These are phyloP conservation scores for Paramisgurnus dabryanus DNA, from an alignment of 2,113 vertebrate species.

Conservation along the genomic window DNA sequence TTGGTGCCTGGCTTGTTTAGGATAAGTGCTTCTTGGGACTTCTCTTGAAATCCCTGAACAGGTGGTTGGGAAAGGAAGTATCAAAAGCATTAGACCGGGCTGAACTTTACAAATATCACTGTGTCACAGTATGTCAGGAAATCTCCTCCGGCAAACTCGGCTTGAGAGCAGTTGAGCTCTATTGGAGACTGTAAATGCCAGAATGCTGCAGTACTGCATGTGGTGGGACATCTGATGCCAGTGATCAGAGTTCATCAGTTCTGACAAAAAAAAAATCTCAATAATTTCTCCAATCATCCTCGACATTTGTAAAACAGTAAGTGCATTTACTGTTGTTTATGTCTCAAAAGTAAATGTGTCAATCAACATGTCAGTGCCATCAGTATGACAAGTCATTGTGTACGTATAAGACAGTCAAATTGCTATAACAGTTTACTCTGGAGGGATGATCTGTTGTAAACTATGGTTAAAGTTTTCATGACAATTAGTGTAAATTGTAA, in stretches of 20 bases:
- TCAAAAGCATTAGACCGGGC: conserved; percentile 56
- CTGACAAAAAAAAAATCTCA: conserved; percentile 10
- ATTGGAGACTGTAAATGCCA: conserved; percentile 49
- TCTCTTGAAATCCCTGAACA: background rate
- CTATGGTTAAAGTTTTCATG: no score
- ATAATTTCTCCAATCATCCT: no score
- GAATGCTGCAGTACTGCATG: conserved; percentile 19
- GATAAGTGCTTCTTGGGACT: conserved; percentile 1
- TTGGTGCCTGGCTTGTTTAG: background rate
- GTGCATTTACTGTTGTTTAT: no score
- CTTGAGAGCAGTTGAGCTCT: conserved; percentile 38
- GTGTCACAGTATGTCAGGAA: conserved; percentile 73
- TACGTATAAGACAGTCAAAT: no score
- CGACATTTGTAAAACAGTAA: no score
- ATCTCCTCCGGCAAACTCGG: conserved; percentile 57
- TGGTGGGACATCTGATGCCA: background rate
- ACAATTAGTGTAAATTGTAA: no score
- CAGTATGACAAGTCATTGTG: no score
- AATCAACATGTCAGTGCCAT: no score
- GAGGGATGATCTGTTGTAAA: no score
- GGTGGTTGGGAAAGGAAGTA: conserved; percentile 31
- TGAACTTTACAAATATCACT: conserved; percentile 76
- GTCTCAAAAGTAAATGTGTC: no score
- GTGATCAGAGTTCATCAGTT: conserved; percentile 25
- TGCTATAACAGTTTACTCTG: no score